Conservation (phyloP, 2,888 invertebrate genomes). For the Pammene aurita region DNA sequence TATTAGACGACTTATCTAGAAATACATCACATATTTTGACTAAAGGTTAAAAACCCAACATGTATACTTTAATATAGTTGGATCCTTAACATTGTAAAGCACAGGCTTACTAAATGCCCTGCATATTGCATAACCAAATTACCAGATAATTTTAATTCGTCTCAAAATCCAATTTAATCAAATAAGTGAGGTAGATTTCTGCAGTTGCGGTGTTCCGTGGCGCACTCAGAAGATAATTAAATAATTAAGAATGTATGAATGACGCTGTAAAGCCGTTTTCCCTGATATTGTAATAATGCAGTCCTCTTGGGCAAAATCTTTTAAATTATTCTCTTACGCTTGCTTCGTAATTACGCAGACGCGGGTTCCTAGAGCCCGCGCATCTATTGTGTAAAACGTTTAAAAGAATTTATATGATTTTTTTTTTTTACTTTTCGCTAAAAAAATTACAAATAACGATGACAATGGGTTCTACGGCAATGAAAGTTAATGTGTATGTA, state of each 20-base stretch:
- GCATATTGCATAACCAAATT: slow-evolving; percentile 17
- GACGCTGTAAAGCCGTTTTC: slow-evolving; percentile 77
- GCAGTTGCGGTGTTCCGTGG: slow-evolving; percentile 65
- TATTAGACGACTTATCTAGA: no score
- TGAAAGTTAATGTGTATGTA: no score
- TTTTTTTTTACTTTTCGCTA: slow-evolving; percentile 41
- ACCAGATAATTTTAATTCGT: slow-evolving; percentile 44
- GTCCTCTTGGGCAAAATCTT: slow-evolving; percentile 79
- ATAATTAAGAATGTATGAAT: slow-evolving; percentile 83
- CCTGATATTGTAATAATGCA: slow-evolving; percentile 81
- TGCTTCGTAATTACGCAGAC: slow-evolving; percentile 71
- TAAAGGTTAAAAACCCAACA: no score
- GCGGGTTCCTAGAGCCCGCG: slow-evolving; percentile 60
- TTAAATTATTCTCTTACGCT: slow-evolving; percentile 78
- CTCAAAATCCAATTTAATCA: slow-evolving; percentile 73
- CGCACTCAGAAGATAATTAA: slow-evolving; percentile 79
- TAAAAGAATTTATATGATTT: slow-evolving; percentile 51
- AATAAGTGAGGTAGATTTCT: slow-evolving; percentile 66
- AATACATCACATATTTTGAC: no score
- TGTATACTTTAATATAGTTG: not conserved
- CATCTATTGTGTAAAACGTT: slow-evolving; percentile 61
- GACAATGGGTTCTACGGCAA: no score
- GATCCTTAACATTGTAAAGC: not conserved
- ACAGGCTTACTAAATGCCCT: not conserved
- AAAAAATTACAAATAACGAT: not conserved